Evolutionary conservation across 2,113 vertebrate species (phyloP).

Genomic region (Nibea coibor): DNA sequence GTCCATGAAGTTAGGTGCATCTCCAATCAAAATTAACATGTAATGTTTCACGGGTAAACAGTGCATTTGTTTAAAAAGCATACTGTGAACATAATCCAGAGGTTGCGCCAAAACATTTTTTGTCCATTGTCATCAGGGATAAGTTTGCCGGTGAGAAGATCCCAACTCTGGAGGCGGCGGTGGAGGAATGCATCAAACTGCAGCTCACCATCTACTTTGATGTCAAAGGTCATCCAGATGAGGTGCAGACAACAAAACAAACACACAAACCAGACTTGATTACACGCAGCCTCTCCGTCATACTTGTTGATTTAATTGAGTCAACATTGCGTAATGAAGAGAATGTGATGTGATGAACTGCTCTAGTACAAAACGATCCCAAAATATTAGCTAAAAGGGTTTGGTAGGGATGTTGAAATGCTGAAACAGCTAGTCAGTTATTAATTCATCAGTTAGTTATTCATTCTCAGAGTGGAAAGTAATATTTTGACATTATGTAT

Average conservation of each 20-base stretch:
- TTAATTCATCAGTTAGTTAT: not conserved
- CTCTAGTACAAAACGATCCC: not conserved
- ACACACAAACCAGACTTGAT: not conserved
- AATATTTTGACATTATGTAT: no score
- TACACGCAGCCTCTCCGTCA: not conserved
- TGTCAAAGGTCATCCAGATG: conserved; percentile 93
- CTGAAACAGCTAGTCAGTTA: not conserved
- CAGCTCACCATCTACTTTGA: conserved; percentile 95
- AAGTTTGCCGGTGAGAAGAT: conserved; percentile 90
- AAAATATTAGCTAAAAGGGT: not conserved
- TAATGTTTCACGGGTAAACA: not conserved
- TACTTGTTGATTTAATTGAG: conserved; percentile 29
- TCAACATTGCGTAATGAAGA: conserved; percentile 11
- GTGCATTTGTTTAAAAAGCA: not conserved
- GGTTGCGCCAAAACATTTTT: not conserved
- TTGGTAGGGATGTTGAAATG: not conserved
- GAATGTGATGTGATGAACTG: not conserved
- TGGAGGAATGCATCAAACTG: conserved; percentile 88
- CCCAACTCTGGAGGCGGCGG: conserved; percentile 92
- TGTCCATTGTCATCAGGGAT: conserved; percentile 77
- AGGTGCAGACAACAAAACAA: conserved; percentile 81
- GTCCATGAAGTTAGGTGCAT: not conserved
- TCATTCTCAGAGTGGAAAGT: not conserved
- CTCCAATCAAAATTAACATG: not conserved
- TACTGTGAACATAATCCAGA: not conserved